Evolutionary conservation across 2,113 vertebrate species (phyloP), one percentile per base, ranked within the genome.

Genomic region (Dipodomys spectabilis): DNA sequence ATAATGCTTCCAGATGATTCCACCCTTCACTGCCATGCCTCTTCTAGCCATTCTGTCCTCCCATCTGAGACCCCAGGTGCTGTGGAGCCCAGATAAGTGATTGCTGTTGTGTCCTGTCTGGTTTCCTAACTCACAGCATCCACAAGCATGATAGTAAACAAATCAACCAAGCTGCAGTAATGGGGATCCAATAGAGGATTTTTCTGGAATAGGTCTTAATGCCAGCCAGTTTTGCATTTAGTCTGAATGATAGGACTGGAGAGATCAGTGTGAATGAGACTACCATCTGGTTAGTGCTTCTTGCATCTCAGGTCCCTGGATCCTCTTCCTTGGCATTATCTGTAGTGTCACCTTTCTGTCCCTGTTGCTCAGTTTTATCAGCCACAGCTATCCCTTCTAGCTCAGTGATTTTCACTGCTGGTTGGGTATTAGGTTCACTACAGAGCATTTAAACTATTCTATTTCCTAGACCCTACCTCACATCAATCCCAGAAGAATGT

Each of bases 361-460:
- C 13, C 5, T 68, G 19, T 68, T 60, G 69, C 18, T 27, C 79
- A n/a, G 20, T 86, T 88, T 85, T 92, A 22, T 86, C 39, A 32
- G 44, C 77, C 5, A 44, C 19, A 44, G 5, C 78, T 20, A 6
- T 88, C 74, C 86, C 78, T 39, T 85, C 23, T 65, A 11, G 18
- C 53, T 81, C 67, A 64, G 49, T 23, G 39, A 60, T 67, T 86
- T 80, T 91, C 45, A 69, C 69, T 82, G 53, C 72, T 95, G 87
- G 6, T 23, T 73, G 0, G 12, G 75, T 5, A 20, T 62, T 84
- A 23, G 57, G 35, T 77, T 91, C 75, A 64, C 49, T 64, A 32
- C 2, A 53, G 32, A 90, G 16, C 35, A 75, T 32, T 64, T 49
- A 53, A 72, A 65, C 1, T 57, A 45, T 71, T 32, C 62, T 32